Evolutionary conservation across 2,113 vertebrate genomes (phyloP).

Genomic region (Eretmochelys imbricata): DNA sequence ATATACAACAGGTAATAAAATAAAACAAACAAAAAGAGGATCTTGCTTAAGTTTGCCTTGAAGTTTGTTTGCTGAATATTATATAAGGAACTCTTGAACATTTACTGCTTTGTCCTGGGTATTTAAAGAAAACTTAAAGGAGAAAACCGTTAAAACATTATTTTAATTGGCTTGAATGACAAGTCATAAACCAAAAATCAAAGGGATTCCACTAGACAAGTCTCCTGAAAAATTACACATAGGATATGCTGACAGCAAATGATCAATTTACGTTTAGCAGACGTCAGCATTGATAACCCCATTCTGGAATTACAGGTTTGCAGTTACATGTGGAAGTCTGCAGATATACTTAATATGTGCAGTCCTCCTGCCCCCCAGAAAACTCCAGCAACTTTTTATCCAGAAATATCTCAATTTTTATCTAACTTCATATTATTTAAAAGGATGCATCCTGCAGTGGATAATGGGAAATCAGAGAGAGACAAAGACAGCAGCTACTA

Average conservation of each 20-base stretch:
- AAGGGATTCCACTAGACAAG: neutral
- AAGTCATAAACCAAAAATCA: neutral
- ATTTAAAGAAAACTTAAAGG: neutral
- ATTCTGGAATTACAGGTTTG: neutral
- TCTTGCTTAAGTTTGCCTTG: slow-evolving; percentile 37
- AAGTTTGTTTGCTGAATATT: neutral
- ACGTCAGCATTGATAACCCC: neutral
- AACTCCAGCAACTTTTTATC: neutral
- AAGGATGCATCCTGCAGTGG: neutral
- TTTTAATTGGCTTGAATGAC: neutral
- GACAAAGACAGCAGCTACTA: neutral
- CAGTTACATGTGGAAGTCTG: neutral
- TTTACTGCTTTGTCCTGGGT: neutral
- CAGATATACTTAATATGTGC: neutral
- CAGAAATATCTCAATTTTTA: neutral
- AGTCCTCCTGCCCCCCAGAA: neutral
- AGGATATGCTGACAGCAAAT: neutral
- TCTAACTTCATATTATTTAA: neutral
- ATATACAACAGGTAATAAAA: slow-evolving; percentile 6
- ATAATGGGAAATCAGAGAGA: neutral
- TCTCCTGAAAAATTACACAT: neutral
- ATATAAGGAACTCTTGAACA: neutral
- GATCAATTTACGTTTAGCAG: neutral
- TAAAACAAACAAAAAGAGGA: slow-evolving; percentile 33
- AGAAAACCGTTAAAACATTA: neutral